Evolutionary conservation across 1,140 invertebrate genomes (phyloP), one percentile per base, ranked within the genome.

Genomic region (Cotesia glomerata): DNA sequence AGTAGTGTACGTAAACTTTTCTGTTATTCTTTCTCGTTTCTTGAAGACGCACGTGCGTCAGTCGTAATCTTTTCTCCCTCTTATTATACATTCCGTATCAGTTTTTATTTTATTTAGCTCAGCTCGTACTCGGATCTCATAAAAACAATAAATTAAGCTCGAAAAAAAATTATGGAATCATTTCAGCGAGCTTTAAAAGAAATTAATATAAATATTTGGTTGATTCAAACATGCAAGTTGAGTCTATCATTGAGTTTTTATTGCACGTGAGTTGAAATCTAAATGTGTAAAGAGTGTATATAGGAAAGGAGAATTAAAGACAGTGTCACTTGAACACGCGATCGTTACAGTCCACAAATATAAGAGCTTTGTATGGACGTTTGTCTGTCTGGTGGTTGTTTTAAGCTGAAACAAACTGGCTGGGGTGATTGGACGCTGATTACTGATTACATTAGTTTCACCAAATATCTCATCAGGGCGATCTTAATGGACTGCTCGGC

Each of bases 401-500:
- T 56, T 35, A 39, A 56, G 36, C n/a, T 59, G 32, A 18, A 36
- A 64, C 51, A 56, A 72, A 65, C 52, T 65, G 32, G 18, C 26
- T 16, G 59, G 63, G 70, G 52, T 61, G 49, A 51, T 59, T 66
- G 69, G 18, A 61, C 70, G 70, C 71, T 73, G 74, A 75, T 75
- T 26, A 26, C 26, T 26, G 26, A 26, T 26, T 26, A 26, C 26
- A 26, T 26, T 75, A 75, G 74, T 67, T 34, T 36, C 63, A 72
- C 58, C 49, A 72, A 68, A 73, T 75, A 75, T 75, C 74, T 45
- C 39, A 45, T 45, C 39, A 5, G 49, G 52, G 32, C 13, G 51
- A 75, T 75, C 74, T 75, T 71, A 75, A 75, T 75, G 74, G 72
- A 75, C 74, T 75, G 58, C 61, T 49, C 35, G 61, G 52, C 51